These are phyloP conservation scores for Haplochromis burtoni DNA, from an alignment of 2,113 vertebrate species.

Conservation along the genomic window DNA sequence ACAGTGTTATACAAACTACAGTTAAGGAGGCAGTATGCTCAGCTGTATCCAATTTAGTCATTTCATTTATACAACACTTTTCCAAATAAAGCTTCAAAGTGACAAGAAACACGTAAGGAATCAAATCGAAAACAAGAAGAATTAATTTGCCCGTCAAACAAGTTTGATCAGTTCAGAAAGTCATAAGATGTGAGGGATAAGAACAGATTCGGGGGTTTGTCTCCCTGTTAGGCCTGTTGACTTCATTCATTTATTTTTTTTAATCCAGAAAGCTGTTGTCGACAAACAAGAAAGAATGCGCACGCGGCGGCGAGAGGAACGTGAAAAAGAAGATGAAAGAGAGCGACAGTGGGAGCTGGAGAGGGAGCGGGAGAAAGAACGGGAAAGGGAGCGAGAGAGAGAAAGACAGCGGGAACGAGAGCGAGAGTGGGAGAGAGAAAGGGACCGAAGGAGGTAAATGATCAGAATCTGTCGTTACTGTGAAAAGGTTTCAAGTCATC, in stretches of 20 bases:
- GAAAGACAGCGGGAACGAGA: slow-evolving; percentile 51
- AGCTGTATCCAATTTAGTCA: not conserved
- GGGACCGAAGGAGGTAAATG: slow-evolving; percentile 62
- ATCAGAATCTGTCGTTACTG: not conserved
- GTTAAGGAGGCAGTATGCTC: not conserved
- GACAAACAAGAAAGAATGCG: slow-evolving; percentile 94
- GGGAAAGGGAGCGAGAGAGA: not conserved
- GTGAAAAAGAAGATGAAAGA: slow-evolving; percentile 80
- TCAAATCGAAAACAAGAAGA: not conserved
- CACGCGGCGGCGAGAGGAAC: slow-evolving; percentile 82
- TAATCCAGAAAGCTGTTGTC: slow-evolving; percentile 83
- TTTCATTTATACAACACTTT: not conserved
- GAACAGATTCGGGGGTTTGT: not conserved
- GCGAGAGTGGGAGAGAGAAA: slow-evolving; percentile 44
- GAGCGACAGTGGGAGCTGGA: slow-evolving; percentile 68
- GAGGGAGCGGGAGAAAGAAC: slow-evolving; percentile 26
- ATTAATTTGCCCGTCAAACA: not conserved
- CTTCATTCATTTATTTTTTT: not conserved
- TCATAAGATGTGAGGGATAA: not conserved
- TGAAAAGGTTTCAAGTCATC: not conserved
- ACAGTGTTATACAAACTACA: not conserved
- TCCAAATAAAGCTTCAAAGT: not conserved
- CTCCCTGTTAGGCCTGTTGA: not conserved
- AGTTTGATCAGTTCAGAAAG: not conserved
- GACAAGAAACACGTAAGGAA: not conserved